Base-by-base conservation (phyloP, 1,140 invertebrate species). In the Dreissena polymorpha region DNA sequence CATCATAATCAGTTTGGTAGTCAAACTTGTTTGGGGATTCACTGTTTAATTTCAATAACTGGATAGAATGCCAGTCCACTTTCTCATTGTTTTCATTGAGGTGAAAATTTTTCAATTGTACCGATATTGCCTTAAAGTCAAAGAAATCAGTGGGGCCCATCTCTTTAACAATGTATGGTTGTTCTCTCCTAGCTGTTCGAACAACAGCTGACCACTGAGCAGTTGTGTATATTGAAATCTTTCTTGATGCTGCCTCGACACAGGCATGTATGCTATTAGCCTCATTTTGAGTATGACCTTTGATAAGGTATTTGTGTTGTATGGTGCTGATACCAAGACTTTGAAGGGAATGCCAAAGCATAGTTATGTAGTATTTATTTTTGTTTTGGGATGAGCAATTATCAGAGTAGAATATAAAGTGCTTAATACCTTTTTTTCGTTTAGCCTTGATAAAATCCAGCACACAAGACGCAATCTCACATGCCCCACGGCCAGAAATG, bases 391-490 rank as follows among this genome's bases (percentile, higher is more conserved):
- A 21, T 12, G 27, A 23, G 25, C 65, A 68, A 39, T 78, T 69
- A 39, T 78, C 76, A 51, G 76, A 69, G 55, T 68, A 77, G 69
- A 78, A 69, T 18, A 78, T 78, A 23, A 78, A 69, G 10, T 51
- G 64, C 55, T 78, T 78, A 27, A 39, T 23, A 14, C 65, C 65
- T 39, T 51, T 0, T 49, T 16, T 25, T 68, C n/a, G 18, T 29
- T 13, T 69, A 27, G 25, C 50, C 55, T 65, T 51, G 10, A 78
- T 78, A 69, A 78, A 78, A 25, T 69, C 16, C 65, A 53, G 55
- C 10, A 78, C 76, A 57, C 76, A 78, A 6, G 49, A 69, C 1
- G 76, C 76, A 49, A 78, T 78, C 55, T 78, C 76, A 69, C 67
- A 69, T 55, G 76, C 12, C 13, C 76, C 76, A n/a, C 76, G 5